Conservation (phyloP, 1,140 invertebrate species). For the Gryllus bimaculatus region DNA sequence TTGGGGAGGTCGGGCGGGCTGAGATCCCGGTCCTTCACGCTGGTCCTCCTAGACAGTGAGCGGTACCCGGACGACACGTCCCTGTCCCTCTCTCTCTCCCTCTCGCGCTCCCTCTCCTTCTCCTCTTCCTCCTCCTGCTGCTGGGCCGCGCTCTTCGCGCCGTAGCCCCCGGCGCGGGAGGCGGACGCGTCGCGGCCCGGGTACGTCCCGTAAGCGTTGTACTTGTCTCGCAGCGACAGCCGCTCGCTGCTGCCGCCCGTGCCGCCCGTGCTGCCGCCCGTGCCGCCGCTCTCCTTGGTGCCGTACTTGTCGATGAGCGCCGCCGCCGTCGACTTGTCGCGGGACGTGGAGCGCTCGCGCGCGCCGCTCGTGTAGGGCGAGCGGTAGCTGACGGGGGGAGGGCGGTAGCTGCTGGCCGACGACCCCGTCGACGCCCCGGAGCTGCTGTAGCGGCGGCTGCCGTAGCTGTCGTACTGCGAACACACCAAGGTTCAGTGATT, state of each 20-base stretch:
- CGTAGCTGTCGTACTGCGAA: background rate
- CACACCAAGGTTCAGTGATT: background rate
- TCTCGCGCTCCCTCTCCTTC: background rate
- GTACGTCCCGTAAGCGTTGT: constrained; percentile 13
- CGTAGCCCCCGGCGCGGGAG: background rate
- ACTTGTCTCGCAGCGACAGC: constrained; percentile 15
- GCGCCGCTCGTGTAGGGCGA: background rate
- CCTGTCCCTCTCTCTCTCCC: background rate
- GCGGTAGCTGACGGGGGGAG: background rate
- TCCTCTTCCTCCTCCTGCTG: background rate
- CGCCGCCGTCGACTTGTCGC: background rate
- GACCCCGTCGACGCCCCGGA: too few relatives aligned
- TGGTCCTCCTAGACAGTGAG: background rate
- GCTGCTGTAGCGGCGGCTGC: background rate
- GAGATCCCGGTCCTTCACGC: background rate
- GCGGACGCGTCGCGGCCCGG: constrained; percentile 10
- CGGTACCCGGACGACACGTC: background rate
- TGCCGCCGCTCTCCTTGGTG: background rate
- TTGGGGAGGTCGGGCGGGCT: background rate
- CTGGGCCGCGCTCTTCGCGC: background rate
- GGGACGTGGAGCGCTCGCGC: background rate
- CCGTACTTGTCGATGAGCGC: constrained; percentile 2
- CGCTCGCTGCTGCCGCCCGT: constrained; percentile 6
- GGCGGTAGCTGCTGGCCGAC: background rate
- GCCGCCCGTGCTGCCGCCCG: background rate